Conservation (phyloP, 2,888 invertebrate species). For the Anthrax anthrax region DNA sequence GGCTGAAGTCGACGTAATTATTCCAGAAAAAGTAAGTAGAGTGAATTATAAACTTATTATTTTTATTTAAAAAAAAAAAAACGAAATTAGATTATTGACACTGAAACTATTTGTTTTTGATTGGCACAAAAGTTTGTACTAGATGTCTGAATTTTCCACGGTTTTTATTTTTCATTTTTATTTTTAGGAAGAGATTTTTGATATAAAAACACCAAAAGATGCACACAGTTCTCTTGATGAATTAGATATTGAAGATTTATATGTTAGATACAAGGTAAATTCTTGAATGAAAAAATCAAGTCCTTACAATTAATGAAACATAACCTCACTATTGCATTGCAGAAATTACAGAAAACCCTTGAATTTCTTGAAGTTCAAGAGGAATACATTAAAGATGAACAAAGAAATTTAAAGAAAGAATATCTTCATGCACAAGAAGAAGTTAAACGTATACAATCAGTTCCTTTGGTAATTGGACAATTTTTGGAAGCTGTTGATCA, state of each 20-base stretch:
- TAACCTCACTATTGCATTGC: conserved; percentile 9
- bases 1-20: conserved; percentile 70
- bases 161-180: no score
- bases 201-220: conserved; percentile 50
- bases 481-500: conserved; percentile 99
- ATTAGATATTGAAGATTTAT: conserved; percentile 80
- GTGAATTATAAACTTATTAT: not conserved
- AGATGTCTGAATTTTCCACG: no score
- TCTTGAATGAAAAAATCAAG: not conserved
- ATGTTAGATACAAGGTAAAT: conserved; percentile 85
- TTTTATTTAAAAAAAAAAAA: no score
- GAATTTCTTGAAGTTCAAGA: conserved; percentile 98
- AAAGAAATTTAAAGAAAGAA: conserved; percentile 95
- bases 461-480: conserved; percentile 96
- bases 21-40: conserved; percentile 60
- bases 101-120: no score
- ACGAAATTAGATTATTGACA: no score
- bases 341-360: conserved; percentile 91
- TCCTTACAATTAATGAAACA: no score
- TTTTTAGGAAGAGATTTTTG: conserved; percentile 49
- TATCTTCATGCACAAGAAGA: conserved; percentile 96
- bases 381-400: conserved; percentile 99
- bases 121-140: no score
- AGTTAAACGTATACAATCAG: conserved; percentile 97
- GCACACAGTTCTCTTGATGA: conserved; percentile 59